These are phyloP conservation scores for Agonopterix subpropinquella DNA, from an alignment of 2,888 invertebrate species.

Conservation along the genomic window DNA sequence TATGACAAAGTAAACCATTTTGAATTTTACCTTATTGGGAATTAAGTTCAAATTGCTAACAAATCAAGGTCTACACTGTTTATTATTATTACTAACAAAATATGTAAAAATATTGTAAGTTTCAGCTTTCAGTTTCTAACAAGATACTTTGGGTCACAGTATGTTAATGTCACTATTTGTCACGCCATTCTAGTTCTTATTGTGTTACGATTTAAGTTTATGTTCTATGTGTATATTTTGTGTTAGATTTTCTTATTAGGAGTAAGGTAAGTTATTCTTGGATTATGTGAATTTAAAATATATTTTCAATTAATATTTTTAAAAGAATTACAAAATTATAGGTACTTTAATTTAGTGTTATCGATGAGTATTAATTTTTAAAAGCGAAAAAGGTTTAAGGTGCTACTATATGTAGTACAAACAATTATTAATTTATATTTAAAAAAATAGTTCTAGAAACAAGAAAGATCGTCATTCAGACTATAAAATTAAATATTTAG, in stretches of 20 bases:
- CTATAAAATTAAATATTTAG: too few species aligned
- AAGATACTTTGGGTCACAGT: constrained; percentile 7
- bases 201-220: background rate
- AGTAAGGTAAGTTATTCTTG: background rate
- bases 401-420: too few species aligned
- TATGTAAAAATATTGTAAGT: background rate
- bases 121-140: constrained; percentile 10
- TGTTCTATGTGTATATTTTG: constrained; percentile 2
- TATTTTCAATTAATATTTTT: too few species aligned
- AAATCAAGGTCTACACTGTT: background rate
- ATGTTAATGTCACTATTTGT: constrained; percentile 1
- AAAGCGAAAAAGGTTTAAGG: too few species aligned
- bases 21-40: too few species aligned
- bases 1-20: too few species aligned
- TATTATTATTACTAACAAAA: background rate
- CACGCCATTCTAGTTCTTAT: background rate
- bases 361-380: too few species aligned
- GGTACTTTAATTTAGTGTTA: too few species aligned
- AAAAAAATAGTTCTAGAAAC: too few species aligned
- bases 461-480: too few species aligned
- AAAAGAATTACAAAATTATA: too few species aligned
- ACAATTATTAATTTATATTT: too few species aligned
- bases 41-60: background rate
- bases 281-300: background rate
- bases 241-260: background rate